Base-by-base conservation (phyloP, 2,888 invertebrate species). In the Noctua fimbriata region DNA sequence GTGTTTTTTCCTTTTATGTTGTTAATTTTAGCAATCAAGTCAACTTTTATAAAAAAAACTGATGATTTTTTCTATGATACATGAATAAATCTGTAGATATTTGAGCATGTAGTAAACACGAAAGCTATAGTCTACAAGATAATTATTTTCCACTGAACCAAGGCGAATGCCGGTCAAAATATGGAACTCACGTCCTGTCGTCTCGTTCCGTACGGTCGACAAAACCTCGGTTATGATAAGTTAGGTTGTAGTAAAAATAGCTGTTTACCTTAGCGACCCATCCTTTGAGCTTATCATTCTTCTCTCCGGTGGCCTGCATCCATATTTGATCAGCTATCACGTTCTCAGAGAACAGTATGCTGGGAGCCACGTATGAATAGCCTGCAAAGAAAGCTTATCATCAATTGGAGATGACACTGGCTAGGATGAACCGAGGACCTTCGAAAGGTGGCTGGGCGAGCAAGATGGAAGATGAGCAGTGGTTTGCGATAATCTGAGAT, bases 291-390 rank as follows among this genome's bases (percentile, higher is more conserved):
- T 97, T 97, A 85, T 97, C 97, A 84, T 94, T 91, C 55, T 92
- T 93, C 86, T 94, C 95, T 2, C 94, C 95, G 0, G 96, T 96
- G 5, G 94, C 95, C 91, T 97, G 96, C 95, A 97, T 95, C 94
- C 98, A 97, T 79, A 98, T 97, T 90, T 98, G 98, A 79, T 98
- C 98, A 36, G 98, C 98, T 88, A 98, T 98, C 7, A 97, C 97
- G 92, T 98, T 98, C 92, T 98, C 98, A 36, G 98, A 98, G 95
- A 99, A 98, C 86, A 99, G 96, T 86, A 99, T 98, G 83, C 99
- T 99, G 0, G 99, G 99, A 0, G 99, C 98, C 76, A 99, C 98
- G 95, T 99, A 99, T 0, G 99, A 99, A 93, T 99, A 99, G 52
- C 99, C 98, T 98, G 98, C 80, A 88, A 97, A 55, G 3, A 76